Percentiles rank a stretch among this genome's conserved stretches.
Conservation (phyloP, 2,888 invertebrate genomes). For the Teleiodes luculella region DNA sequence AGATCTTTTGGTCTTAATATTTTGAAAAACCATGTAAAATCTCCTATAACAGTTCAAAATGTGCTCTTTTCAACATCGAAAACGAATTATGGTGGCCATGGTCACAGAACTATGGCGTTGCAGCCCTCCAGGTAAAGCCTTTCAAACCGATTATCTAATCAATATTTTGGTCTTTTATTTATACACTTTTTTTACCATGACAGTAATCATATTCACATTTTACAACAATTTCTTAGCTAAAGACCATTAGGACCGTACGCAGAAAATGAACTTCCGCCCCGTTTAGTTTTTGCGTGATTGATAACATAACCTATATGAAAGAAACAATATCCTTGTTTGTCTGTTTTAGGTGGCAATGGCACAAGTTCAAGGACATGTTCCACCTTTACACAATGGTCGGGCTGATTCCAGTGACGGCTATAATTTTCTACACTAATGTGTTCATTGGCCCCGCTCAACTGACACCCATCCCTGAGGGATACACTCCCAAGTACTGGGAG, state of each 20-base stretch:
- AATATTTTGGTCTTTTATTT: conserved; percentile 33
- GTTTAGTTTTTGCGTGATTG: background rate
- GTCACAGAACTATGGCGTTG: conserved; percentile 80
- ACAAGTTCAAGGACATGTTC: conserved; percentile 89
- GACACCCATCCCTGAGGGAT: conserved; percentile 88
- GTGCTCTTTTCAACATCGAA: conserved; percentile 60
- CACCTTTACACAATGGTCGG: conserved; percentile 89
- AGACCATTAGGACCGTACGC: too few species aligned
- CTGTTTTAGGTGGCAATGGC: conserved; percentile 85
- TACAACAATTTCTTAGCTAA: too few species aligned
- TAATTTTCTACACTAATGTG: conserved; percentile 83
- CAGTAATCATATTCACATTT: too few species aligned
- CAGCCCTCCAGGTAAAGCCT: conserved; percentile 78
- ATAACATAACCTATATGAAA: conserved; percentile 26
- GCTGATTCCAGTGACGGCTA: conserved; percentile 81
- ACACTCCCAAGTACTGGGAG: conserved; percentile 93
- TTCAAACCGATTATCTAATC: conserved; percentile 69
- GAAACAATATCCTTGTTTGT: conserved; percentile 29
- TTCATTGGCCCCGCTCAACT: conserved; percentile 92
- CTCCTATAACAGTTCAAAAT: conserved; percentile 52
- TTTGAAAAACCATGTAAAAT: conserved; percentile 51
- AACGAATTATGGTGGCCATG: conserved; percentile 79
- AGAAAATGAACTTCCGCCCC: too few species aligned
- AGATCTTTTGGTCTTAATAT: conserved; percentile 66
- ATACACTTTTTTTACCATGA: too few species aligned